A percentile compares a stretch with the other conserved stretches of the same genome.
Conservation (phyloP, 23 tunicate species). For the Corella eumyota region DNA sequence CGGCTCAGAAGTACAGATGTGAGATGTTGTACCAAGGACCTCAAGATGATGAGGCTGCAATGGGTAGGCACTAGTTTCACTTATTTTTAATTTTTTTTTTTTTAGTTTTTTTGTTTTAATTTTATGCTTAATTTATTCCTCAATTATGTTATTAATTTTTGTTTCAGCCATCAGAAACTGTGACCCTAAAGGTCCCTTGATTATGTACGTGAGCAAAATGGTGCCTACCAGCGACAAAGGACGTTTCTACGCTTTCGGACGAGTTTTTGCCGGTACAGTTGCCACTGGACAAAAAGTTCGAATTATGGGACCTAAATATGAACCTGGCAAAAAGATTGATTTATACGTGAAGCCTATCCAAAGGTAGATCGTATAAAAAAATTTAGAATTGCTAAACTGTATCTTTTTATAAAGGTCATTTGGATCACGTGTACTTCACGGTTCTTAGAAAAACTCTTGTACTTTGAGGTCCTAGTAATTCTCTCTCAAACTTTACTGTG, state of each 20-base stretch:
- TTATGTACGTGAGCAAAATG: conserved; percentile 98
- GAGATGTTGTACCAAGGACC: conserved; percentile 96
- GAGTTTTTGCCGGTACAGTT: conserved; percentile 91
- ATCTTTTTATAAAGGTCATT: too few species aligned
- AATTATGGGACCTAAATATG: conserved; percentile 92
- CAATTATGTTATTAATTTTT: neutral
- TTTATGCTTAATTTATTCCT: neutral
- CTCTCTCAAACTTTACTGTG: too few species aligned
- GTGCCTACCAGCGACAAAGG: conserved; percentile 98
- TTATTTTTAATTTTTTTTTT: neutral
- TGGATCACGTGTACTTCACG: too few species aligned
- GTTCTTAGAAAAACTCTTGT: too few species aligned
- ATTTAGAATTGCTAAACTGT: too few species aligned
- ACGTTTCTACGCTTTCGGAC: conserved; percentile 97
- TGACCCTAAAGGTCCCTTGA: conserved; percentile 77
- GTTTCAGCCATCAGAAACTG: conserved; percentile 67
- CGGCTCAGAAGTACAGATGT: conserved; percentile 86
- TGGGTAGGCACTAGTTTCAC: conserved; percentile 20
- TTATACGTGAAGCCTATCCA: conserved; percentile 86
- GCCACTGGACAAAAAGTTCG: conserved; percentile 98
- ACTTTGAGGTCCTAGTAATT: too few species aligned
- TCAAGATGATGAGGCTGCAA: conserved; percentile 72
- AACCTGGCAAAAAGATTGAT: conserved; percentile 92
- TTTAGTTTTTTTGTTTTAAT: neutral
- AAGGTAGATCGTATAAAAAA: conserved; percentile 28